Base-by-base conservation (phyloP, 2,797 vertebrate species). In the Syngnathus acus region DNA sequence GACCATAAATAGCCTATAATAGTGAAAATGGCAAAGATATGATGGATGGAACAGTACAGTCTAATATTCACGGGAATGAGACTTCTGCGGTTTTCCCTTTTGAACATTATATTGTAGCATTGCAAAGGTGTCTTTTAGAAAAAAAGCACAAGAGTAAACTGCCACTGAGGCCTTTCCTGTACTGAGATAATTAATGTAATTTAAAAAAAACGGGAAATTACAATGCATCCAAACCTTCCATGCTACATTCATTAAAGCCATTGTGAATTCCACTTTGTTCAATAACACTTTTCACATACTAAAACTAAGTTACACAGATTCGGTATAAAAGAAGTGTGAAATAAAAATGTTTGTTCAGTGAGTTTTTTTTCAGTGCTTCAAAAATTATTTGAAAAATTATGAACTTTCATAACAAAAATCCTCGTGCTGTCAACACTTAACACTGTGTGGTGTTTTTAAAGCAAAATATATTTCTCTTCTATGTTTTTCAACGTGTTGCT, bases 201-300 rank as follows among this genome's bases (percentile, higher is more conserved):
- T 39, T 39, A 19, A 45, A 26, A 17, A 17, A 38, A 7, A 11
- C 23, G 3, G 10, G 51, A 10, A 32, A 57, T 57, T 37, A 61
- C 39, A 48, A 19, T 9, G 16, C 16, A 26, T 32, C 43, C 45
- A 37, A 50, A 47, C 9, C 4, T 64, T 64, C 62, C 32, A 16
- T 23, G 11, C 60, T 26, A 7, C 13, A 7, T 62, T 11, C 14
- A 9, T 43, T 67, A 68, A 67, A 21, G 26, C 26, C 9, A 61
- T 59, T 72, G 70, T 62, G 62, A 64, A 68, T 78, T 72, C 73
- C 65, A 1, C 21, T 40, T 43, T 42, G 60, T 45, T 10, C 26
- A 26, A 26, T 14, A 13, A 37, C 26, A 57, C 23, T 16, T 62
- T 21, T 61, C 39, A 61, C 39, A n/a, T 40, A 6, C 39, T 42